Base-by-base conservation (phyloP, 2,797 vertebrate species). In the Gadopsis marmoratus region DNA sequence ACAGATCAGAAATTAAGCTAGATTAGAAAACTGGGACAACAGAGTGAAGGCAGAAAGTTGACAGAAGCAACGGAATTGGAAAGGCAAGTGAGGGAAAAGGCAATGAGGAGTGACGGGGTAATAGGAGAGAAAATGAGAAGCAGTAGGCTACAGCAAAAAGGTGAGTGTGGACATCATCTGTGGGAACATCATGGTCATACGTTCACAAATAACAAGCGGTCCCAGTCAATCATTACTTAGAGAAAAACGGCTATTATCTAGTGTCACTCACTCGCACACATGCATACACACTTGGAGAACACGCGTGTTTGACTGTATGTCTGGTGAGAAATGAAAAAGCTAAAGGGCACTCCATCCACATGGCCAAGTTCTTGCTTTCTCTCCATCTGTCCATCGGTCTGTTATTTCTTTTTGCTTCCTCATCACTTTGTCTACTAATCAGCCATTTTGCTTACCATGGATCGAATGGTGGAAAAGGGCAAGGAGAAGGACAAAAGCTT, bases 391-490 rank as follows among this genome's bases (percentile, higher is more conserved):
- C 64, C 53, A 17, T 72, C 17, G n/a, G 7, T 33, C 21, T 41
- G 7, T 41, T 55, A 35, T 48, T n/a, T 41, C 21, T n/a, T 61
- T 61, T 29, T 17, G 23, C 61, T 31, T 41, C 35, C 17, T 65
- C 14, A 16, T 26, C 2, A 6, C 58, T 88, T 84, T 72, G 37
- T 79, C 26, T 71, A 5, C 26, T 81, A 74, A 80, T 85, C 74
- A 65, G 73, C 23, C 39, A 51, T 79, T 86, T 86, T 76, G 35
- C 61, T 82, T 76, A 59, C 50, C 4, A 33, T 7, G 74, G 71
- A 87, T 86, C 63, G 58, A 86, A 85, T 35, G 66, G 47, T 76
- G 63, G 37, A 84, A 84, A 80, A 83, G 75, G 73, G 66, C 83
- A 83, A 75, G 65, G 21, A 79, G 56, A 70, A 43, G 67, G 51